phyloP scores from a whole-genome alignment of 2,888 invertebrate genomes.

The Plemyria rubiginata region DNA sequence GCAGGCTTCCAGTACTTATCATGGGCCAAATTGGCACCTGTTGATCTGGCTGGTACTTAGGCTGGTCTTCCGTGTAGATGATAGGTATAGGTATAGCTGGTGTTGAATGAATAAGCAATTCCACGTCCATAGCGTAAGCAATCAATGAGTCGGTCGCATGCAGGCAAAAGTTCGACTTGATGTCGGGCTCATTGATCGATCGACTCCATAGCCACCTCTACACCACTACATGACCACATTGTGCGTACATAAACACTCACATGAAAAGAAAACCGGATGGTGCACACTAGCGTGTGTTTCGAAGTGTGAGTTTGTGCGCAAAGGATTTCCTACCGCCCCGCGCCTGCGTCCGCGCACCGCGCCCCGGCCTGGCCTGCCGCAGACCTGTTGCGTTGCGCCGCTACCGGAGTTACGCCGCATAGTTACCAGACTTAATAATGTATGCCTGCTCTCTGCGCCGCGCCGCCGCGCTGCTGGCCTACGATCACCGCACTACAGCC shows the following conservation, averaged over 20 bases:
- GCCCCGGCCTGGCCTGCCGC: slow-evolving; percentile 62
- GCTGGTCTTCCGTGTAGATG: background rate
- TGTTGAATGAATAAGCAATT: slow-evolving; percentile 83
- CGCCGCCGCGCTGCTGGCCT: slow-evolving; percentile 55
- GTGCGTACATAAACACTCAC: slow-evolving; percentile 62
- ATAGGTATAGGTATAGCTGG: background rate
- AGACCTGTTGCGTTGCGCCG: slow-evolving; percentile 82
- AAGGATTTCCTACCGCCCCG: slow-evolving; percentile 82
- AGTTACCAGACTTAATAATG: slow-evolving; percentile 84
- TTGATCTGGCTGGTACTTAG: too few species aligned
- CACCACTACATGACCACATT: slow-evolving; percentile 62
- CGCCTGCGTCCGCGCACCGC: slow-evolving; percentile 60
- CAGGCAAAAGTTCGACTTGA: slow-evolving; percentile 77
- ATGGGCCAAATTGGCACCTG: too few species aligned
- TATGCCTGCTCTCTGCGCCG: slow-evolving; percentile 73
- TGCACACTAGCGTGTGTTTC: slow-evolving; percentile 61
- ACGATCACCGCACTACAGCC: slow-evolving; percentile 56
- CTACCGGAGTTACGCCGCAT: slow-evolving; percentile 85
- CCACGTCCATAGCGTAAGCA: slow-evolving; percentile 84
- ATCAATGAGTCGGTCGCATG: slow-evolving; percentile 85
- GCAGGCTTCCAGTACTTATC: too few species aligned
- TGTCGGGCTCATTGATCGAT: slow-evolving; percentile 84
- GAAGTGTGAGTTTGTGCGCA: slow-evolving; percentile 73
- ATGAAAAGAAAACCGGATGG: slow-evolving; percentile 78
- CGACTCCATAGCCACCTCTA: slow-evolving; percentile 64